phyloP scores from a whole-genome alignment of 2,888 invertebrate species.

The Elgonia sp. region DNA sequence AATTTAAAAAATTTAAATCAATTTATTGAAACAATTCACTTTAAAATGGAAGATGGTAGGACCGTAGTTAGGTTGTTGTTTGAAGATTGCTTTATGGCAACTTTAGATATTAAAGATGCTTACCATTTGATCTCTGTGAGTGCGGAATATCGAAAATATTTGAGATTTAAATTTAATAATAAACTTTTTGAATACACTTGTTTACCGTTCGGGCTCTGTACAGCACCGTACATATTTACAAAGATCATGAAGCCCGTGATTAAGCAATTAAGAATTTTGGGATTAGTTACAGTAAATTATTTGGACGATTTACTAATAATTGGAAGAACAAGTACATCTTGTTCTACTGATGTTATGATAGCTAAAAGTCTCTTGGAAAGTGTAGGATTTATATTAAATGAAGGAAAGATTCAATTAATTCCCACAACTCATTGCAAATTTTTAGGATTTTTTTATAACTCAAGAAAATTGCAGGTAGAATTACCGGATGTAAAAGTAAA shows the following conservation, averaged over 20 bases:
- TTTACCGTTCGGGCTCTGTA: slow-evolving; percentile 19
- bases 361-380: no score
- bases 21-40: slow-evolving; percentile 61
- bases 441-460: slow-evolving; percentile 34
- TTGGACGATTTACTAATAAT: slow-evolving; percentile 31
- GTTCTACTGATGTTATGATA: no score
- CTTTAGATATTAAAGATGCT: slow-evolving; percentile 55
- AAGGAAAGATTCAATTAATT: not conserved
- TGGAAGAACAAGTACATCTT: no score
- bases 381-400: not conserved
- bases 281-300: slow-evolving; percentile 19
- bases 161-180: slow-evolving; percentile 28
- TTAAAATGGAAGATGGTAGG: slow-evolving; percentile 72
- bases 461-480: slow-evolving; percentile 8
- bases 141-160: slow-evolving; percentile 16
- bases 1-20: slow-evolving; percentile 70
- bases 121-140: slow-evolving; percentile 22
- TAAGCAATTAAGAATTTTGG: no score
- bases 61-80: slow-evolving; percentile 49
- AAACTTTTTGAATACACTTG: slow-evolving; percentile 32
- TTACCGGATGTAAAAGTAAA: not conserved
- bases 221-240: slow-evolving; percentile 26
- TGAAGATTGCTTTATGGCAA: slow-evolving; percentile 60
- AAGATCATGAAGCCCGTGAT: slow-evolving; percentile 22
- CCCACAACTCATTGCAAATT: not conserved